Conservation (phyloP, 2,797 vertebrate genomes). For the Labeo calbasu region DNA sequence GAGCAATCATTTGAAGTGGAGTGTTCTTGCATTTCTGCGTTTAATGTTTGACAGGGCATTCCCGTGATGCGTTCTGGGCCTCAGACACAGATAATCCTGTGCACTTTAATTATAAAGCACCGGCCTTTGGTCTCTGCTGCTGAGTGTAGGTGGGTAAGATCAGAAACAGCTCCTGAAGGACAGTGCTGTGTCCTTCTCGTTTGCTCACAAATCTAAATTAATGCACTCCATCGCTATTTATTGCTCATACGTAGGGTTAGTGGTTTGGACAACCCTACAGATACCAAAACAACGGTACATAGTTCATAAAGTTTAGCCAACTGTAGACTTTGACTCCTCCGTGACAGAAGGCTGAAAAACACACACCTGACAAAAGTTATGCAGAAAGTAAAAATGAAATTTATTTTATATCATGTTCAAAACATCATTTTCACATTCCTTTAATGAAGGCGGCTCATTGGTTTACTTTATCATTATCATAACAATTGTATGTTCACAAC, state of each 20-base stretch:
- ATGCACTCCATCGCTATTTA: background rate
- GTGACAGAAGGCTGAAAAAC: background rate
- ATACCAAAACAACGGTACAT: background rate
- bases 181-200: slow-evolving; percentile 64
- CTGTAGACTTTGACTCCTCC: background rate
- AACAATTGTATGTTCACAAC: background rate
- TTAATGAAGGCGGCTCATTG: background rate
- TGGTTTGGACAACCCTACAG: background rate
- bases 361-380: background rate
- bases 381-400: background rate
- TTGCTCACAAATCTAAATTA: slow-evolving; percentile 1
- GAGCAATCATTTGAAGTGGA: slow-evolving; percentile 69
- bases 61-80: slow-evolving; percentile 70
- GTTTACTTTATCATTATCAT: background rate
- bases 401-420: background rate
- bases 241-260: background rate
- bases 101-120: slow-evolving; percentile 75
- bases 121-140: slow-evolving; percentile 75
- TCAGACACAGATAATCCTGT: slow-evolving; percentile 71
- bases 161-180: slow-evolving; percentile 61
- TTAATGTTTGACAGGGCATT: slow-evolving; percentile 64
- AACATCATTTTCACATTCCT: background rate
- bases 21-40: slow-evolving; percentile 66
- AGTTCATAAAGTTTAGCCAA: background rate
- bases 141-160: slow-evolving; percentile 66